Evolutionary conservation across 2,888 invertebrate genomes (phyloP).

Genomic region (Scaptomyza reducta): DNA sequence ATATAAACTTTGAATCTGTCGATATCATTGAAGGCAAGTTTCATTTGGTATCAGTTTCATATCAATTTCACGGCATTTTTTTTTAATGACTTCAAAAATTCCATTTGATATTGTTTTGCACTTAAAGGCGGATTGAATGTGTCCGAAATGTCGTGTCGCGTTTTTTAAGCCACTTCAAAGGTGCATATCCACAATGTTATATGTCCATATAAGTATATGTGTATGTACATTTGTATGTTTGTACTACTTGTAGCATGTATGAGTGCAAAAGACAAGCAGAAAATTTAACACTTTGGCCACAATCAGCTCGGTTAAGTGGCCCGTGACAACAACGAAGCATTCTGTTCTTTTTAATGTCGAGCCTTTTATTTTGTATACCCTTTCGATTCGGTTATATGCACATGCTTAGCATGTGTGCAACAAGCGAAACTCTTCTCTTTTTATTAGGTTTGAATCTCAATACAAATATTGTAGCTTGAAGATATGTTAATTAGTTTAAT

Average conservation of each 20-base stretch:
- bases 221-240: not conserved
- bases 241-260: not conserved
- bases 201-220: slow-evolving; percentile 16
- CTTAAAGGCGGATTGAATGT: slow-evolving; percentile 19
- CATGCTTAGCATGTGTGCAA: too few species aligned
- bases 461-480: too few species aligned
- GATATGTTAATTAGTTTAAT: too few species aligned
- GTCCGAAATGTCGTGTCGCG: slow-evolving; percentile 23
- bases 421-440: too few species aligned
- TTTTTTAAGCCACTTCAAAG: slow-evolving; percentile 9
- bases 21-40: not conserved
- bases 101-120: not conserved
- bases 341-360: too few species aligned
- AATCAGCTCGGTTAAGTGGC: slow-evolving; percentile 6
- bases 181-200: not conserved
- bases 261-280: slow-evolving; percentile 23
- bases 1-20: not conserved
- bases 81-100: slow-evolving; percentile 5
- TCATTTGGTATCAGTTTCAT: too few species aligned
- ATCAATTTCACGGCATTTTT: not conserved
- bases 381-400: too few species aligned
- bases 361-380: too few species aligned
- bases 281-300: slow-evolving; percentile 35
- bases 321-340: too few species aligned
- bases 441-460: too few species aligned